Evolutionary conservation across 2,113 vertebrate genomes (phyloP), one percentile per base, ranked within the genome.

Genomic region (Henicopernis longicauda): DNA sequence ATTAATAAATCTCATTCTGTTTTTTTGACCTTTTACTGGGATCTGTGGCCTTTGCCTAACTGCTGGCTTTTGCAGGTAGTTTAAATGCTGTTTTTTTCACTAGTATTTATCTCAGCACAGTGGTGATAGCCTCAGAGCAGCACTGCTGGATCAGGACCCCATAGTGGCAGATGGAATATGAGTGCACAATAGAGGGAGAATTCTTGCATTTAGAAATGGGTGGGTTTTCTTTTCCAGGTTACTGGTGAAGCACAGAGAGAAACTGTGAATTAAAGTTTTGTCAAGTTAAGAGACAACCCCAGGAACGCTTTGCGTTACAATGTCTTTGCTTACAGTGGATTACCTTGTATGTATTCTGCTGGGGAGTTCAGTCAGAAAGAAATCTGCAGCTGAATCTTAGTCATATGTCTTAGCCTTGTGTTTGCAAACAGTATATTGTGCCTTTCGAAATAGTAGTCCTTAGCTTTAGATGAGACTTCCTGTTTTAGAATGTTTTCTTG

Each of bases 291-390:
- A 71, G 50, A 32, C 55, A 76, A 8, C 34, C 21, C 36, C 54
- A 26, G 0, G 3, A 34, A 50, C 65, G 7, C 44, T 79, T 31
- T 19, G 34, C 9, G 3, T 52, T 19, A 40, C 22, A 22, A 1
- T 10, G 7, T 57, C 47, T 74, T 65, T 58, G 27, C 59, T 89
- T 44, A 7, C 9, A 26, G 21, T 12, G 0, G 0, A 7, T 61
- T 49, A 16, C n/a, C 44, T 47, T 13, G 31, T 55, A 0, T 12
- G 1, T 19, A 7, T 45, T 70, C 40, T 70, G 58, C 66, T 70
- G 42, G 59, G 72, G 27, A 59, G 34, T 26, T 94, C 52, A 23
- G 59, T 13, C 40, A 20, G 54, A 49, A 49, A 34, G 54, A 44
- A 70, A 66, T 59, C 36, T 76, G 20, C 44, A 14, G 47, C 0